Base-by-base conservation (phyloP, 1,140 invertebrate species). In the Dryas iulia region DNA sequence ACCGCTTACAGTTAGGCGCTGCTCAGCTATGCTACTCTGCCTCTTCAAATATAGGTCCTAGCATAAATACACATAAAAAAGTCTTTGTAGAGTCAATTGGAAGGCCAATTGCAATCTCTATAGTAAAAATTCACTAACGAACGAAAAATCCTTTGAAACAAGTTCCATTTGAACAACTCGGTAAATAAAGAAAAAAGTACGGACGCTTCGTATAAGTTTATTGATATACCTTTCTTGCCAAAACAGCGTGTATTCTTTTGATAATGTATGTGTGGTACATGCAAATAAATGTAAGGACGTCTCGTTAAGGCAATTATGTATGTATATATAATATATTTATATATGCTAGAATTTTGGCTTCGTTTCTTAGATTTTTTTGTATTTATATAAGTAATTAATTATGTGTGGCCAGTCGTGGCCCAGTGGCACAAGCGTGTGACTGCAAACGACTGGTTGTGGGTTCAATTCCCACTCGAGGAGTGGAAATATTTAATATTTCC, bases 51-150 rank as follows among this genome's bases (percentile, higher is more conserved):
- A n/a, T 54, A 33, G 6, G 12, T 7, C 6, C 31, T 33, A 33
- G 31, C 12, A 54, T 8, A 54, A 24, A 54, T 4, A 54, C 23
- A 11, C 18, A 54, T n/a, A 54, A 10, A 23, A 11, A 54, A n/a
- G 53, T 47, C 39, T 21, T 47, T 47, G 14, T 47, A 47, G 14
- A 47, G 39, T 47, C 39, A 47, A 47, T 47, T 47, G 39, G 21
- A 47, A 47, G 39, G 18, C 39, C 39, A 47, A 47, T 47, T 47
- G 39, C 39, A 47, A 47, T 47, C 39, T 47, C 12, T 10, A 47
- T n/a, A 47, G 39, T 47, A 47, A 47, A 47, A 47, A 47, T 7
- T 47, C 39, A 47, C 39, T 47, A 47, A 47, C 39, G 39, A 47
- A 47, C 39, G 39, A 47, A 47, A 47, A 47, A 47, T 47, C 18